Base-by-base conservation (phyloP, 2,113 vertebrate species). In the Protobothrops flavoviridis region DNA sequence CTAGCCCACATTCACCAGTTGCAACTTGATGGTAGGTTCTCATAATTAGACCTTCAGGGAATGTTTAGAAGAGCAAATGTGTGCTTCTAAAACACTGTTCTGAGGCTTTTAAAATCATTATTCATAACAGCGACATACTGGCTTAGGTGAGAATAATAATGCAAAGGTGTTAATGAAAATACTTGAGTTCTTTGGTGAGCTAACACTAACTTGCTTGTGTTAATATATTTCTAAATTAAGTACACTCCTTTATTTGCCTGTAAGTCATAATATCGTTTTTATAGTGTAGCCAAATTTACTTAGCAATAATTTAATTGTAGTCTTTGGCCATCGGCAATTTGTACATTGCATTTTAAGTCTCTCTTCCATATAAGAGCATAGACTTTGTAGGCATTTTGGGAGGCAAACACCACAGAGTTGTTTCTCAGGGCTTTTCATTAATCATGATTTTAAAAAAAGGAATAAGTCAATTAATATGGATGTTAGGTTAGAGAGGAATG, bases 111-210 rank as follows among this genome's bases (percentile, higher is more conserved):
- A 90, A 90, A 91, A 87, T 96, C 56, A 55, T 89, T 0, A 0
- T 91, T 43, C 24, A 20, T 0, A 95, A 96, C 94, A 93, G 94
- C 96, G 94, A 95, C 95, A 93, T 93, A 0, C 88, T 88, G 13
- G 74, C 94, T 90, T 45, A 56, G 92, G 88, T 91, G 13, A 93
- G 74, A 92, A 21, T 93, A 96, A 87, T 95, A 94, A 93, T 95
- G 95, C 89, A 89, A 87, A 0, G 0, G 87, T 96, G 94, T 96
- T 96, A 95, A 95, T 95, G 96, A 94, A 96, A 96, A 94, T 96
- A 93, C 91, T 94, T 23, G 53, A 56, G 24, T 69, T 92, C 94
- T 97, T 96, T 97, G 96, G 96, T 97, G 96, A 91, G 90, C 96
- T 91, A 96, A 96, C 93, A 85, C 90, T 93, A 85, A 96, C 96